Evolutionary conservation across 2,888 invertebrate genomes (phyloP).

Genomic region (Dryadula phaetusa): DNA sequence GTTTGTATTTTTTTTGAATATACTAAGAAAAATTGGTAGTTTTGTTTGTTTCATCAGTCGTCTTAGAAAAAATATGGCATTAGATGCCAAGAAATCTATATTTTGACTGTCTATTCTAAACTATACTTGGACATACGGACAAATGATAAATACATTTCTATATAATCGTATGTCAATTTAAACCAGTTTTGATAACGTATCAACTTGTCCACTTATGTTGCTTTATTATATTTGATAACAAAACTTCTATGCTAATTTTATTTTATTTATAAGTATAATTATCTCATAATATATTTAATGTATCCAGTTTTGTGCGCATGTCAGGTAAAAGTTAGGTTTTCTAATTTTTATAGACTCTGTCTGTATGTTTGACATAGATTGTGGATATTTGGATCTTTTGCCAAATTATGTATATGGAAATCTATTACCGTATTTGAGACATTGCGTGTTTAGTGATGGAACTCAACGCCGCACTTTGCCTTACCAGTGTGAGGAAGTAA

Average conservation of each 20-base stretch:
- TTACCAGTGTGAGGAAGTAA: too few species aligned
- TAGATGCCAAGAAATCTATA: too few species aligned
- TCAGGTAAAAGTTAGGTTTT: not conserved
- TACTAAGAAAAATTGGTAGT: too few species aligned
- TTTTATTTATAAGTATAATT: constrained; percentile 15
- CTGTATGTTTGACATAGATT: not conserved
- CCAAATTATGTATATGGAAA: not conserved
- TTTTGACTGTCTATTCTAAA: too few species aligned
- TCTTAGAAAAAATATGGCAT: too few species aligned
- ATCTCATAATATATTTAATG: constrained; percentile 3
- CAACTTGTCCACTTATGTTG: constrained; percentile 23
- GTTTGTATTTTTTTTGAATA: too few species aligned
- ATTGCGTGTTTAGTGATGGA: too few species aligned
- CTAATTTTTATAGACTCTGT: not conserved
- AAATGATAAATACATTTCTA: too few species aligned
- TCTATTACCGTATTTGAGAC: too few species aligned
- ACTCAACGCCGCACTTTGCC: too few species aligned
- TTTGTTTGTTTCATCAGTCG: too few species aligned
- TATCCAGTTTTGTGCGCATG: not conserved
- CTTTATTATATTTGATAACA: constrained; percentile 33
- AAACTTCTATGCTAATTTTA: constrained; percentile 32
- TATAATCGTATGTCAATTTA: constrained; percentile 10
- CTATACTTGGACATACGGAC: not conserved
- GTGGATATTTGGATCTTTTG: not conserved
- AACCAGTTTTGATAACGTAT: constrained; percentile 14